Percentiles rank a stretch among this genome's conserved stretches.
Evolutionary conservation across 2,113 vertebrate species (phyloP).

Genomic region (Peucedramus taeniatus): DNA sequence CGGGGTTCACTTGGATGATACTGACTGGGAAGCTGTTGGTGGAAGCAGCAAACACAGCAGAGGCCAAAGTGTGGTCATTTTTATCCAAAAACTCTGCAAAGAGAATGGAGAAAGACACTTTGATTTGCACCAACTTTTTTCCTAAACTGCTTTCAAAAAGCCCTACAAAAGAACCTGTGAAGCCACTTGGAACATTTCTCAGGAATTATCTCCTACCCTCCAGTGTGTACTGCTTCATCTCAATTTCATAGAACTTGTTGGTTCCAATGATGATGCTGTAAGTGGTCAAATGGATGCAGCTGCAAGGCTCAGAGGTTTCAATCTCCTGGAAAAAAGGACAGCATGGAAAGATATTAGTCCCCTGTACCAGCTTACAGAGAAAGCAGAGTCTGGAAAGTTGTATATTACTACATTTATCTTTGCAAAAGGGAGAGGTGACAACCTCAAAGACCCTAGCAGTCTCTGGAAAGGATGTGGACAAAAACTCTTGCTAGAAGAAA

Average conservation of each 20-base stretch:
- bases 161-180: not conserved
- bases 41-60: slow-evolving; percentile 89
- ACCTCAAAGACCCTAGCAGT: not conserved
- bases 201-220: slow-evolving; percentile 77
- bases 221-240: slow-evolving; percentile 98
- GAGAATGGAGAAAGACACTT: not conserved
- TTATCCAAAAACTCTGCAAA: slow-evolving; percentile 95
- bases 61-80: slow-evolving; percentile 91
- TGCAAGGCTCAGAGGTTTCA: slow-evolving; percentile 97
- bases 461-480: not conserved
- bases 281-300: slow-evolving; percentile 95
- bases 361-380: not conserved
- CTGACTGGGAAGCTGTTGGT: slow-evolving; percentile 94
- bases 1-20: slow-evolving; percentile 90
- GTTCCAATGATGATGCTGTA: slow-evolving; percentile 98
- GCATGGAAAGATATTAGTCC: not conserved
- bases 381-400: not conserved
- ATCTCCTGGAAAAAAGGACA: slow-evolving; percentile 83
- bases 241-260: slow-evolving; percentile 98
- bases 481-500: not conserved
- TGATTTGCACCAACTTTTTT: not conserved
- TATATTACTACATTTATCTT: not conserved
- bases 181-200: not conserved
- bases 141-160: not conserved
- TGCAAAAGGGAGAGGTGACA: not conserved